These are phyloP conservation scores for Tenthredo amoena DNA, from an alignment of 2,888 invertebrate genomes.

Conservation along the genomic window DNA sequence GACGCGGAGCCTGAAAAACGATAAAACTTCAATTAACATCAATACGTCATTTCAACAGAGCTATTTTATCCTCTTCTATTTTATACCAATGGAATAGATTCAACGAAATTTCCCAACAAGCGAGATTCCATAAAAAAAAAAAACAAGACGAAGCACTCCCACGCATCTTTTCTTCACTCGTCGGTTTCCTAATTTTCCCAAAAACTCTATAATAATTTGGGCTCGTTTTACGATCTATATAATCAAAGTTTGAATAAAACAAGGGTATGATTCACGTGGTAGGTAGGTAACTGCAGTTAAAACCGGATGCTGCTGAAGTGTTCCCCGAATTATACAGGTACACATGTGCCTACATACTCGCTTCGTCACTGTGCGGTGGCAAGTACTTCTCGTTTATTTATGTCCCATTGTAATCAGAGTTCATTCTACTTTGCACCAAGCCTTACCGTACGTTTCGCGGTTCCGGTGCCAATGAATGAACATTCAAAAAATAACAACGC, in stretches of 20 bases:
- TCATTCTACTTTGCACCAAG: constrained; percentile 46
- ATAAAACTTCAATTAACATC: not conserved
- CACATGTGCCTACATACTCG: not conserved
- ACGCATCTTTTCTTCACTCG: not conserved
- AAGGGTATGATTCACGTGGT: not conserved
- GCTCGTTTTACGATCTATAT: not conserved
- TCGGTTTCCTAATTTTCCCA: too few relatives aligned
- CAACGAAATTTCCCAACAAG: not conserved
- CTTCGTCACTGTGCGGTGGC: not conserved
- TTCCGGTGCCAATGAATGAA: constrained; percentile 40
- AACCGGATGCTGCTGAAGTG: constrained; percentile 1
- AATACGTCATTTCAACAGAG: not conserved
- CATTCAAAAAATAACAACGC: constrained; percentile 15
- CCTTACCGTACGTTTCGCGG: not conserved
- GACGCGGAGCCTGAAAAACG: constrained; percentile 72
- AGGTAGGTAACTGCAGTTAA: not conserved
- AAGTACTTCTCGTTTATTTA: constrained; percentile 34
- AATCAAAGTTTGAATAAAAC: not conserved
- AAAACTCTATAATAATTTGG: too few relatives aligned
- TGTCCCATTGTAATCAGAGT: constrained; percentile 47
- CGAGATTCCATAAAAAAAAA: not conserved
- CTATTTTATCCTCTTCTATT: not conserved
- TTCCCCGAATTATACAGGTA: not conserved
- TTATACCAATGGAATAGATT: not conserved
- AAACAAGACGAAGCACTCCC: not conserved